A percentile compares a stretch with the other conserved stretches of the same genome.
Evolutionary conservation across 2,113 vertebrate genomes (phyloP).

Genomic region (Lasiurus borealis): DNA sequence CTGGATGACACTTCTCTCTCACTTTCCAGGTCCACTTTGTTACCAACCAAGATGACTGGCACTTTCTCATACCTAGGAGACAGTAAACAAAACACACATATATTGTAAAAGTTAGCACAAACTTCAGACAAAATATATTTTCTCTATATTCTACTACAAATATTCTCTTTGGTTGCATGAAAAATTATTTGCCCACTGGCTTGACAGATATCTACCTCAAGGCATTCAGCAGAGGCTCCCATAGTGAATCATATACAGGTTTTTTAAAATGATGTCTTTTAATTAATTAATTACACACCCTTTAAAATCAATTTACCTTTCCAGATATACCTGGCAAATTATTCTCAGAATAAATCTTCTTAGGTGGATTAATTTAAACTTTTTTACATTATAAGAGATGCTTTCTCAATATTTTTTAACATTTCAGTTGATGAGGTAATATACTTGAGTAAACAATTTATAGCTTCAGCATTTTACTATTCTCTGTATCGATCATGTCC

Average conservation of each 20-base stretch:
- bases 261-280: constrained; percentile 26
- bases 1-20: constrained; percentile 96
- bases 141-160: not conserved
- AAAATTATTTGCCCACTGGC: not conserved
- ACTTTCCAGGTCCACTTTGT: constrained; percentile 99
- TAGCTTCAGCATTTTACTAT: not conserved
- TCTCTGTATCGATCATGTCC: not conserved
- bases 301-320: constrained; percentile 54
- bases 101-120: not conserved
- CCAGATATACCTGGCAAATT: constrained; percentile 44
- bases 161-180: not conserved
- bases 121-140: not conserved
- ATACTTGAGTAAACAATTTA: not conserved
- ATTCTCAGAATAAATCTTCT: constrained; percentile 16
- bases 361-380: not conserved
- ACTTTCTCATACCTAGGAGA: constrained; percentile 97
- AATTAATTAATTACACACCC: constrained; percentile 41
- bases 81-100: constrained; percentile 46
- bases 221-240: not conserved
- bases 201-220: not conserved
- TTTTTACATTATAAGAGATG: not conserved
- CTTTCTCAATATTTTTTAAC: not conserved
- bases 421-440: constrained; percentile 16
- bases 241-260: not conserved
- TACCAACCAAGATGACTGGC: constrained; percentile 98